A percentile compares a stretch with the other conserved stretches of the same genome.
Conservation (phyloP, 2,888 invertebrate species). For the Chesias legatella region DNA sequence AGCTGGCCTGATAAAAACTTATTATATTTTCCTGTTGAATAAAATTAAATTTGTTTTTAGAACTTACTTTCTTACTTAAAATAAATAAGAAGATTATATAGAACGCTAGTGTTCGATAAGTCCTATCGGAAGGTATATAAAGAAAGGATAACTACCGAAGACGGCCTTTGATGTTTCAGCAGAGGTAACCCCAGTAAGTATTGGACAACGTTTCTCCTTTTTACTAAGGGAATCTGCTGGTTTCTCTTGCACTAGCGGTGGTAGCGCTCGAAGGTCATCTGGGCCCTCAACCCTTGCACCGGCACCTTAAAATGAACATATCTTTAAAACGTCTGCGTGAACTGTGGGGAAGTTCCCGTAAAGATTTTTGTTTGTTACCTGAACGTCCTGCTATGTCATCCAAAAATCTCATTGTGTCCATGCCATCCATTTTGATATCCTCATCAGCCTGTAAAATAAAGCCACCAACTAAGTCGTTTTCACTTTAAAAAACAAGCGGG, state of each 20-base stretch:
- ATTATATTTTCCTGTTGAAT: constrained; percentile 56
- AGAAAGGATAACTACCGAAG: constrained; percentile 58
- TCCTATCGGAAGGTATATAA: no score
- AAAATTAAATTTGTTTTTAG: no score
- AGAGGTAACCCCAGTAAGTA: constrained; percentile 86
- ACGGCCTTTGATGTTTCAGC: constrained; percentile 85
- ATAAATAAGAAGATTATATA: no score
- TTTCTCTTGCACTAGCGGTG: constrained; percentile 82
- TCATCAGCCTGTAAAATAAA: constrained; percentile 76
- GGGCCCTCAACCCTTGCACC: constrained; percentile 85
- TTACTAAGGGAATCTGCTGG: constrained; percentile 82
- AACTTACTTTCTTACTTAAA: no score
- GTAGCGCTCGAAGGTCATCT: constrained; percentile 84
- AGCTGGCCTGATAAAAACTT: constrained; percentile 55
- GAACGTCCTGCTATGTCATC: constrained; percentile 81
- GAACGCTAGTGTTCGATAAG: background rate
- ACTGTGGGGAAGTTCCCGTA: no score
- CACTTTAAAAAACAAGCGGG: no score
- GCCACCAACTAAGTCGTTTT: no score
- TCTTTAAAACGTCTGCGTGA: no score
- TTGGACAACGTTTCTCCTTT: constrained; percentile 79
- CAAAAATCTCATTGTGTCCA: constrained; percentile 81
- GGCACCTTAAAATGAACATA: constrained; percentile 68
- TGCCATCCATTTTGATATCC: constrained; percentile 70
- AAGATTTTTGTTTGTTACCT: constrained; percentile 41